These are phyloP conservation scores for Sarcophaga caerulescens DNA, from an alignment of 2,888 invertebrate genomes.

Conservation along the genomic window DNA sequence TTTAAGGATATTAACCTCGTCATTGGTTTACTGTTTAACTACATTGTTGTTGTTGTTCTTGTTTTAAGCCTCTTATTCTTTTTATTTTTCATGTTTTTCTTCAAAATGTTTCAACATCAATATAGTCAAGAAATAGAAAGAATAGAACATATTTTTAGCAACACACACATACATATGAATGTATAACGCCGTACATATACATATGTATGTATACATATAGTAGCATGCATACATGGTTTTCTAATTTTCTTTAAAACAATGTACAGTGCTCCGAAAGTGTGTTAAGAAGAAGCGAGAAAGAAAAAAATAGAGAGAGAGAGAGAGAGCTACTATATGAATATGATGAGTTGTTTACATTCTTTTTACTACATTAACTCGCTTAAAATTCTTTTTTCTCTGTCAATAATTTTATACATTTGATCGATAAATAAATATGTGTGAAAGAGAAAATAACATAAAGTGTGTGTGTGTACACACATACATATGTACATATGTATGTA, in stretches of 20 bases:
- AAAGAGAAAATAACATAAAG: no score
- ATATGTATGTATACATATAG: neutral
- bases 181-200: neutral
- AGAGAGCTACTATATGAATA: neutral
- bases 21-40: neutral
- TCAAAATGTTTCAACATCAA: neutral
- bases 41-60: slow-evolving; percentile 34
- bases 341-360: neutral
- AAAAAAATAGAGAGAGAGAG: no score
- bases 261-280: no score
- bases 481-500: neutral
- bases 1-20: slow-evolving; percentile 62
- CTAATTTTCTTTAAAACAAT: no score
- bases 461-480: neutral
- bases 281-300: no score
- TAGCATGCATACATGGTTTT: neutral
- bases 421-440: no score
- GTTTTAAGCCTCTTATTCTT: neutral
- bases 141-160: no score
- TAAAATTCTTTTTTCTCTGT: neutral
- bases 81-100: slow-evolving; percentile 7
- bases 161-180: neutral
- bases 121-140: no score
- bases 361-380: slow-evolving; percentile 44
- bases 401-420: no score